Evolutionary conservation across 2,888 invertebrate species (phyloP), one percentile per base, ranked within the genome.

Genomic region (Anthrax anthrax): DNA sequence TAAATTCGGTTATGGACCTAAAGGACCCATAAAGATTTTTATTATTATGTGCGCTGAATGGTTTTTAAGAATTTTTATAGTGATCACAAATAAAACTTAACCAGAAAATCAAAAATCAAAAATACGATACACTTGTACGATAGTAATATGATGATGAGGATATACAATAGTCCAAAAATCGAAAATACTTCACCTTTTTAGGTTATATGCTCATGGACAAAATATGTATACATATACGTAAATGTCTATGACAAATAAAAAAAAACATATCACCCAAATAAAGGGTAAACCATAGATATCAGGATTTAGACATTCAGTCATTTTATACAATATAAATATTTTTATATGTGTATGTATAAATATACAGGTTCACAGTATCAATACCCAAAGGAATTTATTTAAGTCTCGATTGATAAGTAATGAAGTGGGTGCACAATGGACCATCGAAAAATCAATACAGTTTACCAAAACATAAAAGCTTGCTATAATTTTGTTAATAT

Each of bases 1-100:
- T 42, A 41, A 46, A 46, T 46, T 46, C 40, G 46, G 41, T 46
- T 46, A 46, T 46, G 46, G 46, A 42, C 46, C 46, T 40, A 46
- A 46, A 40, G 46, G 46, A 46, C 41, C 46, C 46, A 46, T 46
- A 46, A 46, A 46, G 46, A 41, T 37, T 37, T 18, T 43, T 2
- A 27, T 18, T 36, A 27, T 18, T 36, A 42, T 40, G 29, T 32
- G 29, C n/a, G n/a, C 29, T 12, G 29, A 32, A 32, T 32, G 29
- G 29, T 32, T 46, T 46, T 46, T 42, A 40, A 41, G 46, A 42
- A 46, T 46, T 46, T 34, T 37, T 34, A 37, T 27, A 42, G 23
- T 23, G 23, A 23, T 23, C 23, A 23, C 4, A n/a, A n/a, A n/a
- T n/a, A n/a, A n/a, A n/a, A n/a, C n/a, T n/a, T n/a, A n/a, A n/a